Conservation (phyloP, 2,797 vertebrate genomes). For the Poeciliopsis infans region DNA sequence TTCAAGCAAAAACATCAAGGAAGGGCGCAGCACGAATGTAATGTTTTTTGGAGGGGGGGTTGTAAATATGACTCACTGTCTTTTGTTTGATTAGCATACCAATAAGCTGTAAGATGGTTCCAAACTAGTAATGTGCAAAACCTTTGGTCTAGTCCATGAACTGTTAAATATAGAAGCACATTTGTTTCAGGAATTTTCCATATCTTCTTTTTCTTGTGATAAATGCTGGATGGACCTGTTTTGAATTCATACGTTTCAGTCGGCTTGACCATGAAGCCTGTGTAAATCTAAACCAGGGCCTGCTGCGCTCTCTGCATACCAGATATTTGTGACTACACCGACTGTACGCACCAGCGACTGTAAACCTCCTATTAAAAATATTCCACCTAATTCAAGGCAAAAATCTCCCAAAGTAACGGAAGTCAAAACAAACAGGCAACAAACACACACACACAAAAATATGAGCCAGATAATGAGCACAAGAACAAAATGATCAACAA, state of each 20-base stretch:
- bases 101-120: neutral
- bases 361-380: neutral
- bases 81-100: constrained; percentile 1
- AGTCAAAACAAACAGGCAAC: neutral
- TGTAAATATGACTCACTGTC: constrained; percentile 3
- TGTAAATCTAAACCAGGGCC: neutral
- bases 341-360: neutral
- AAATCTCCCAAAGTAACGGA: neutral
- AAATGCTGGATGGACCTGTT: neutral
- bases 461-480: neutral
- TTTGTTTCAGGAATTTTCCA: neutral
- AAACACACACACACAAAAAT: neutral
- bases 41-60: no score
- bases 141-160: neutral
- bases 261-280: neutral
- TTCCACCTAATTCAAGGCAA: neutral
- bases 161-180: neutral
- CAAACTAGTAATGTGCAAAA: neutral
- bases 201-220: neutral
- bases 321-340: neutral
- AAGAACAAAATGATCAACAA: neutral
- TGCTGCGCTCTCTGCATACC: neutral
- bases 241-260: neutral
- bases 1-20: neutral
- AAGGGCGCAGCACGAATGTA: neutral